Evolutionary conservation across 2,888 invertebrate genomes (phyloP).

Genomic region (Drosophila buzzatii): DNA sequence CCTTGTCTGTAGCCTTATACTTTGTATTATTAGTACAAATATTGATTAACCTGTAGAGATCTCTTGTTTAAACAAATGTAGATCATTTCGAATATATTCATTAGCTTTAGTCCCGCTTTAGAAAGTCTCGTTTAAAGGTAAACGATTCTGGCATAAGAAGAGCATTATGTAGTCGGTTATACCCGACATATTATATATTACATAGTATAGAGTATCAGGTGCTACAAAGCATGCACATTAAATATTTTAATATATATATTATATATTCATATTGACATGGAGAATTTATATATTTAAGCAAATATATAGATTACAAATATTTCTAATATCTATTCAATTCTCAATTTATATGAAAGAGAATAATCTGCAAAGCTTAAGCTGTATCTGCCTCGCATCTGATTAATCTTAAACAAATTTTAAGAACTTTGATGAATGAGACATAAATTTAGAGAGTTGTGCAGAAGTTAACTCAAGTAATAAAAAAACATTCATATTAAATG

Average conservation of each 20-base stretch:
- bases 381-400: neutral
- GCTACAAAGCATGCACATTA: constrained; percentile 4
- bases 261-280: neutral
- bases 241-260: neutral
- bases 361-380: neutral
- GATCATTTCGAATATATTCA: neutral
- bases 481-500: neutral
- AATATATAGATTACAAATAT: neutral
- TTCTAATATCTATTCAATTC: neutral
- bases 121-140: neutral
- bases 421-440: neutral
- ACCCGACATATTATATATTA: neutral
- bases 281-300: constrained; percentile 1
- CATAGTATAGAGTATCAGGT: neutral
- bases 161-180: constrained; percentile 10
- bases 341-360: neutral
- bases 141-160: neutral
- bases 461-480: neutral
- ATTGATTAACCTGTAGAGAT: neutral
- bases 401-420: neutral
- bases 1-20: neutral
- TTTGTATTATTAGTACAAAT: neutral
- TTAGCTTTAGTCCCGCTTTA: neutral
- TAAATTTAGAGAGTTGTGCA: neutral
- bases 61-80: neutral